Evolutionary conservation across 2,113 vertebrate genomes (phyloP).

Genomic region (Nycticryphes semicollaris): DNA sequence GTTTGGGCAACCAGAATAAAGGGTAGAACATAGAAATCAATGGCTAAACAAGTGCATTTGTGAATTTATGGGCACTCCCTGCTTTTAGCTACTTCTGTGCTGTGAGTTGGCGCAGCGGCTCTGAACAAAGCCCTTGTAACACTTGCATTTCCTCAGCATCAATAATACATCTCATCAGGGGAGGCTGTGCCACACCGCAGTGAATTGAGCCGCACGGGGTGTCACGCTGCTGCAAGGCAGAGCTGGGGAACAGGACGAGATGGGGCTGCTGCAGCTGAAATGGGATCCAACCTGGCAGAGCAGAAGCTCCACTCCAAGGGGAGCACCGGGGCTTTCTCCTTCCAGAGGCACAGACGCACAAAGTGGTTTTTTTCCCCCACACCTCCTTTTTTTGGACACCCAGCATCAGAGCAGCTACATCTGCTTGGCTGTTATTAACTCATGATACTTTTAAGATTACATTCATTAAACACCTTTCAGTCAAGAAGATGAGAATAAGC

Average conservation of each 20-base stretch:
- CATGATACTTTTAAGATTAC: background rate
- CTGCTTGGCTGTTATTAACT: background rate
- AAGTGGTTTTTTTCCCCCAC: background rate
- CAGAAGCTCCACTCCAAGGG: background rate
- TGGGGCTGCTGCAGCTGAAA: background rate
- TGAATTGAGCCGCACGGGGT: background rate
- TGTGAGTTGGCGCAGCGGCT: background rate
- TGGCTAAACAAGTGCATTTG: background rate
- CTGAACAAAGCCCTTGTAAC: conserved; percentile 12
- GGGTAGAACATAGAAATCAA: background rate
- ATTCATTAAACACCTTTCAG: background rate
- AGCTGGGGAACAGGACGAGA: background rate
- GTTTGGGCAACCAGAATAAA: background rate
- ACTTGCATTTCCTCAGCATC: background rate
- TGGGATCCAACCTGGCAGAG: background rate
- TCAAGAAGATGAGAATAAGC: background rate
- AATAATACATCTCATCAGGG: background rate
- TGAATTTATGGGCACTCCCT: conserved; percentile 12
- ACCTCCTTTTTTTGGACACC: background rate
- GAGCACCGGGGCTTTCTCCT: background rate
- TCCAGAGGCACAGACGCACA: background rate
- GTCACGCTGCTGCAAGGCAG: background rate
- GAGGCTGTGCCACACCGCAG: background rate
- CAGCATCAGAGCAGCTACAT: background rate
- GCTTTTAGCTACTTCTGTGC: conserved; percentile 14